phyloP scores from a whole-genome alignment of 2,888 invertebrate species.

The Chrysodeixis includens region DNA sequence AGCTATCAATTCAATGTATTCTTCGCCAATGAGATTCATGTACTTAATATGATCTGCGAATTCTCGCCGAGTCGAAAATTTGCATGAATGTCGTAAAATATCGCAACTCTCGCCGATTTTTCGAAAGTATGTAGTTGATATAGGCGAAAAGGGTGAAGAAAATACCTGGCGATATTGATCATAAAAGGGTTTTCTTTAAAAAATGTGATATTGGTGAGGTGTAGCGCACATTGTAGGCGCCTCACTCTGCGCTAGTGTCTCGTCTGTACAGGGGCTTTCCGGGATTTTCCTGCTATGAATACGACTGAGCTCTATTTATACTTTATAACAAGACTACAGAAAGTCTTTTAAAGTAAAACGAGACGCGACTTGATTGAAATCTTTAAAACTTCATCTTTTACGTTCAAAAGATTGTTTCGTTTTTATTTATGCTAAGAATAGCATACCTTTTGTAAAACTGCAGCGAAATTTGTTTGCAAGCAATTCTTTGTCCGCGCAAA shows the following conservation, averaged over 20 bases:
- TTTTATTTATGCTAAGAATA: conserved; percentile 11
- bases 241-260: conserved; percentile 60
- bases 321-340: conserved; percentile 62
- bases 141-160: conserved; percentile 32
- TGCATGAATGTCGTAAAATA: conserved; percentile 47
- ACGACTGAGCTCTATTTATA: conserved; percentile 62
- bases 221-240: conserved; percentile 50
- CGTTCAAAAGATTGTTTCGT: conserved; percentile 28
- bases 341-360: conserved; percentile 60
- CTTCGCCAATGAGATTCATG: conserved; percentile 17
- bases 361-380: conserved; percentile 58
- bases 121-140: conserved; percentile 26
- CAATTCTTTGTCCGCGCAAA: not conserved
- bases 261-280: conserved; percentile 57
- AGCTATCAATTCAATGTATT: conserved; percentile 6
- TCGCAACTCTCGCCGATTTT: conserved; percentile 27
- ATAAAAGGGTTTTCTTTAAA: conserved; percentile 48
- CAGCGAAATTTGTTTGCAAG: conserved; percentile 9
- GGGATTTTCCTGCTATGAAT: conserved; percentile 62
- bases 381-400: conserved; percentile 55
- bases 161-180: conserved; percentile 30
- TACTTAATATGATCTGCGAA: conserved; percentile 21
- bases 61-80: conserved; percentile 23
- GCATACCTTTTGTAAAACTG: conserved; percentile 7
- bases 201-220: conserved; percentile 46